phyloP scores from a whole-genome alignment of 2,113 vertebrate species.

The Stegastes partitus region DNA sequence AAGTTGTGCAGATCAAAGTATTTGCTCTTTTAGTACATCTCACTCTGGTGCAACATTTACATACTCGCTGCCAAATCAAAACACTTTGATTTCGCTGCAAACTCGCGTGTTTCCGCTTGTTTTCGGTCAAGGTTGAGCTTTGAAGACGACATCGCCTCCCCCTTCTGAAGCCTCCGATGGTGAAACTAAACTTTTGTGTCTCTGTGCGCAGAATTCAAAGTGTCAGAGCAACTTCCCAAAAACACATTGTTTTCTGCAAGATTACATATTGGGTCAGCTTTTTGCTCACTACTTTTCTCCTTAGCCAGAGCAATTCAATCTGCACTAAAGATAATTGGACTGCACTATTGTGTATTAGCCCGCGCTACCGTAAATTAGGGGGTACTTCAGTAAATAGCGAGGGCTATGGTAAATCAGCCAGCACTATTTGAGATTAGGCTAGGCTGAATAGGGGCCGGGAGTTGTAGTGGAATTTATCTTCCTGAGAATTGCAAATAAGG shows the following conservation, averaged over 20 bases:
- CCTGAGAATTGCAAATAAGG: slow-evolving; percentile 67
- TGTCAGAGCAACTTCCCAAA: slow-evolving; percentile 43
- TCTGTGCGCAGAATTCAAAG: slow-evolving; percentile 5
- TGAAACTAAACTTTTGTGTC: not conserved
- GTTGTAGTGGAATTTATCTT: slow-evolving; percentile 66
- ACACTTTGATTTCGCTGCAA: not conserved
- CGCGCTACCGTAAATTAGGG: slow-evolving; percentile 76
- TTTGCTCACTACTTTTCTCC: slow-evolving; percentile 60
- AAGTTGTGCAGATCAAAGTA: too few relatives aligned
- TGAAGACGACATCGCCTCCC: not conserved
- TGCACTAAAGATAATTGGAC: slow-evolving; percentile 81
- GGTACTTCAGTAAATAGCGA: slow-evolving; percentile 77
- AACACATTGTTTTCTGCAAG: slow-evolving; percentile 54
- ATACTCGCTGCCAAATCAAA: not conserved
- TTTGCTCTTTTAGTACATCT: not conserved
- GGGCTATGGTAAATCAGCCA: slow-evolving; percentile 76
- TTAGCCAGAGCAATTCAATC: slow-evolving; percentile 74
- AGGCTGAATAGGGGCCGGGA: slow-evolving; percentile 52
- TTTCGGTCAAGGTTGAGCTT: slow-evolving; percentile 11
- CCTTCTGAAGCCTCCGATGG: too few relatives aligned
- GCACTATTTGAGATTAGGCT: slow-evolving; percentile 77
- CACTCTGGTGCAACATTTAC: too few relatives aligned
- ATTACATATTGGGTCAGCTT: slow-evolving; percentile 64
- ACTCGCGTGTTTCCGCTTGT: too few relatives aligned
- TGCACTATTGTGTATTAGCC: slow-evolving; percentile 70